These are phyloP conservation scores for Drosophila grimshawi DNA, from an alignment of 1,140 invertebrate species.

Conservation along the genomic window DNA sequence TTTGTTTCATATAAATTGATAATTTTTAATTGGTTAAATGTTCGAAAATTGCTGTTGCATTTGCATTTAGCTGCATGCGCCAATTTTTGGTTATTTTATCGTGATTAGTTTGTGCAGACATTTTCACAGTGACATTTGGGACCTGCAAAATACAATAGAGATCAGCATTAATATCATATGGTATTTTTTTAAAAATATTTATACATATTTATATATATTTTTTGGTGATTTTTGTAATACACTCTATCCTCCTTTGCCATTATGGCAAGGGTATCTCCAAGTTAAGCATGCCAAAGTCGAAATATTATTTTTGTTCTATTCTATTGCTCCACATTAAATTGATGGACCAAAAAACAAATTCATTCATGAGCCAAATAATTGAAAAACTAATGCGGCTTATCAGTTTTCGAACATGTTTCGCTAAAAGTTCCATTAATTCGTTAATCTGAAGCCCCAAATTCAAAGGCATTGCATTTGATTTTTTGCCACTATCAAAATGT, in stretches of 20 bases:
- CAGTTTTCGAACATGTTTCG: slow-evolving; percentile 5
- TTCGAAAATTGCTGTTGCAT: slow-evolving; percentile 57
- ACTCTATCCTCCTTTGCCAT: background rate
- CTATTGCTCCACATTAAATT: background rate
- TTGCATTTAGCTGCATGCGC: slow-evolving; percentile 62
- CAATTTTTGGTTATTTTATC: slow-evolving; percentile 47
- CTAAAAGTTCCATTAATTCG: slow-evolving; percentile 1
- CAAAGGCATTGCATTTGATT: slow-evolving; percentile 20
- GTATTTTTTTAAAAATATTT: background rate
- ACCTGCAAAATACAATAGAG: slow-evolving; percentile 48
- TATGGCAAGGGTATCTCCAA: background rate
- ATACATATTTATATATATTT: slow-evolving; percentile 1
- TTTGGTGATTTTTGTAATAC: background rate
- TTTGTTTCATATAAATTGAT: slow-evolving; percentile 3
- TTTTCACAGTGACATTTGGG: slow-evolving; percentile 78
- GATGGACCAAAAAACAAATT: slow-evolving; percentile 1
- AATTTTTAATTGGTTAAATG: slow-evolving; percentile 64
- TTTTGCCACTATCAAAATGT: slow-evolving; percentile 6
- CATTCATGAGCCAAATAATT: slow-evolving; percentile 37
- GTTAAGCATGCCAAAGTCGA: background rate
- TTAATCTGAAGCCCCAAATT: slow-evolving; percentile 4
- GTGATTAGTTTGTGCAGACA: slow-evolving; percentile 64
- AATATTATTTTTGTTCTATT: background rate
- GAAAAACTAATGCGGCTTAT: slow-evolving; percentile 23
- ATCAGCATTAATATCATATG: slow-evolving; percentile 5